Evolutionary conservation across 2,797 vertebrate species (phyloP).

Genomic region (Lepus oiostolus): DNA sequence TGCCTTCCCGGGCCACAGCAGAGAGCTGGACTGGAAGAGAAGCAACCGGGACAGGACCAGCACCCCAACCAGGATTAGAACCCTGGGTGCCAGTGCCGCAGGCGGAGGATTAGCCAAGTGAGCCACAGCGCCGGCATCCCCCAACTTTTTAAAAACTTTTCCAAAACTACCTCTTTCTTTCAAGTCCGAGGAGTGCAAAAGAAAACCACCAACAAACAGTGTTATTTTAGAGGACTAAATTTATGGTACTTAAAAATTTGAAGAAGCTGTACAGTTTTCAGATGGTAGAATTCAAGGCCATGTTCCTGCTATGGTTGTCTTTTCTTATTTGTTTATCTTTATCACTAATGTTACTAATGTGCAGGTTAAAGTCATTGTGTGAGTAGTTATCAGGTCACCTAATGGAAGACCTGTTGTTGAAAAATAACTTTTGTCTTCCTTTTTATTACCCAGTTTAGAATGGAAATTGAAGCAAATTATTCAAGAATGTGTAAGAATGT

Average conservation of each 20-base stretch:
- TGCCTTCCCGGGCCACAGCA: no score
- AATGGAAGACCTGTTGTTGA: slow-evolving; percentile 17
- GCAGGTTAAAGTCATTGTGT: not conserved
- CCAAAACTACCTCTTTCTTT: slow-evolving; percentile 10
- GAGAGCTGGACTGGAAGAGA: no score
- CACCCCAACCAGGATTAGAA: no score
- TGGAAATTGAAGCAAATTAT: slow-evolving; percentile 55
- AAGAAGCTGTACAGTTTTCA: slow-evolving; percentile 13
- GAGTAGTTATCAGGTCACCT: slow-evolving; percentile 25
- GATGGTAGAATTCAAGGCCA: not conserved
- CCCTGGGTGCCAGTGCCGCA: no score
- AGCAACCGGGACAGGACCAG: no score
- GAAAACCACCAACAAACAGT: slow-evolving; percentile 7
- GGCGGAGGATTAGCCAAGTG: no score
- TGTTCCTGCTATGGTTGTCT: not conserved
- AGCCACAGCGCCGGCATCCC: no score
- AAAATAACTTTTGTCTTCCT: slow-evolving; percentile 52
- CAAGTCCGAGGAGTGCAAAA: not conserved
- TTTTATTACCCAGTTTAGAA: slow-evolving; percentile 26
- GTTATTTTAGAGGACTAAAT: slow-evolving; percentile 18
- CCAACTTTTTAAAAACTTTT: not conserved
- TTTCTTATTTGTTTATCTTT: slow-evolving; percentile 2
- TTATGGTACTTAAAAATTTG: slow-evolving; percentile 28
- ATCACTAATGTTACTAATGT: not conserved
- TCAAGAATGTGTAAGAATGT: slow-evolving; percentile 52